Conservation (phyloP, 2,113 vertebrate species). For the Tyrannus savana region DNA sequence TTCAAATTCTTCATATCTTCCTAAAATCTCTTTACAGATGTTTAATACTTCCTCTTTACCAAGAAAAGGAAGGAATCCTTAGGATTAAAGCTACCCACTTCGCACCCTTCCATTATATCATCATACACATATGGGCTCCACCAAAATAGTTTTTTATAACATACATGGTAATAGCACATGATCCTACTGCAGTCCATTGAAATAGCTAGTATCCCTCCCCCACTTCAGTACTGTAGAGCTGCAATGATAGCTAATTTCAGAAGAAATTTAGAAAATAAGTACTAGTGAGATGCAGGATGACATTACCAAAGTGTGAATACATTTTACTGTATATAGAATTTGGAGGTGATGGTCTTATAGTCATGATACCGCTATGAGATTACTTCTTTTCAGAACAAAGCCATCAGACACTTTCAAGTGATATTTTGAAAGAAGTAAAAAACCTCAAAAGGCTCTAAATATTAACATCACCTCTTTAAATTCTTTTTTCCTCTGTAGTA, state of each 20-base stretch:
- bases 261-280: neutral
- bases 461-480: neutral
- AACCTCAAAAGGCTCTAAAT: rapidly evolving
- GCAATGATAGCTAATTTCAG: neutral
- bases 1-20: neutral
- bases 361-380: neutral
- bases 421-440: neutral
- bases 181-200: neutral
- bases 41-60: neutral
- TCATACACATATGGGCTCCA: neutral
- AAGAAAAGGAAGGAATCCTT: neutral
- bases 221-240: neutral
- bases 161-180: neutral
- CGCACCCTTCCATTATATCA: neutral
- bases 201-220: neutral
- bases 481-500: neutral
- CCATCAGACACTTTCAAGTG: neutral
- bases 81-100: neutral
- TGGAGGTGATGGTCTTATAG: neutral
- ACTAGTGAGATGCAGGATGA: neutral
- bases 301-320: neutral
- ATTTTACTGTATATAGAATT: neutral
- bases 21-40: neutral
- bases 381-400: neutral
- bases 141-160: neutral